phyloP scores from a whole-genome alignment of 30 jellyfish, hydroid and myxozoan species.

The Catostylus mosaicus region DNA sequence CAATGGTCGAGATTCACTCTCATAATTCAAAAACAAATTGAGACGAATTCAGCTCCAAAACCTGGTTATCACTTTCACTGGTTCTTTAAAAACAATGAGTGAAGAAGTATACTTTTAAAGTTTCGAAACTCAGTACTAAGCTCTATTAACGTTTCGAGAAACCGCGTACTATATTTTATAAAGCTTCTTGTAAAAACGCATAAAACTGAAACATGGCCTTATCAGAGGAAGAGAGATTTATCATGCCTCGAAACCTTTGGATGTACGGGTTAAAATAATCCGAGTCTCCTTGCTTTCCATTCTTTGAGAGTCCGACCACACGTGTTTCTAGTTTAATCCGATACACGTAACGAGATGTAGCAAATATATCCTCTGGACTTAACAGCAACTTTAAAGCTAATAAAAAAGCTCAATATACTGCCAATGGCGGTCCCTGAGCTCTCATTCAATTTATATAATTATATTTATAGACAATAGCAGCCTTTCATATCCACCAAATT shows the following conservation, averaged over 20 bases:
- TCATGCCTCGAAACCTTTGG: not conserved
- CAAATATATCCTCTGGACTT: constrained; percentile 16
- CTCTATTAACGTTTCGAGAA: no score
- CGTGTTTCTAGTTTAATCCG: constrained; percentile 29
- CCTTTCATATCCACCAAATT: constrained; percentile 11
- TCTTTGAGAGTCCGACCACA: constrained; percentile 9
- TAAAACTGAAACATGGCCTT: not conserved
- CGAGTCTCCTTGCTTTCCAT: not conserved
- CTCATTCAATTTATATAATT: not conserved
- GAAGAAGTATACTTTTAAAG: no score
- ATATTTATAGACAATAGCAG: not conserved
- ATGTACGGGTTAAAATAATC: not conserved
- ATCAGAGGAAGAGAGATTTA: not conserved
- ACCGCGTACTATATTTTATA: no score
- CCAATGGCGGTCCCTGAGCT: constrained; percentile 15
- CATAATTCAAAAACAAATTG: no score
- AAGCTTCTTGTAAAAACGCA: no score
- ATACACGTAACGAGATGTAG: constrained; percentile 26
- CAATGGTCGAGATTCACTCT: no score
- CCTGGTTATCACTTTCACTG: no score
- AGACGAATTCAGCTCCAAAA: no score
- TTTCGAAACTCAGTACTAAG: no score
- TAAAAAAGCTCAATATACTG: constrained; percentile 7
- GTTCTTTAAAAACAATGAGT: no score
- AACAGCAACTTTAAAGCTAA: constrained; percentile 34